These are phyloP conservation scores for Agapornis canus DNA, from an alignment of 2,797 vertebrate genomes.

Conservation along the genomic window DNA sequence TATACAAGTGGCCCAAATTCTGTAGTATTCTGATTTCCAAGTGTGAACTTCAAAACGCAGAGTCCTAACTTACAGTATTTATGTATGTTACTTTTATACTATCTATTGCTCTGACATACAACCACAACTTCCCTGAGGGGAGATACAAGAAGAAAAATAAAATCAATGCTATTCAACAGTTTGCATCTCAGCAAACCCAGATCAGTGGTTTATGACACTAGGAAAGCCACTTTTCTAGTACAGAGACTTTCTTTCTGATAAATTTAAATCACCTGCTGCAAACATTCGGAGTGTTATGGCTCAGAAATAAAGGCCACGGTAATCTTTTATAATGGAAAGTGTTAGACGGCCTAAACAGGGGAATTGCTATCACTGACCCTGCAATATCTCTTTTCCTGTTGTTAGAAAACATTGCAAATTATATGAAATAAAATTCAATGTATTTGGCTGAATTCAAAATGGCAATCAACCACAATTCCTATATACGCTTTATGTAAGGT, in stretches of 20 bases:
- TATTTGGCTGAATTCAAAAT: background rate
- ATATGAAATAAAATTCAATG: background rate
- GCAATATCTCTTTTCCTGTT: background rate
- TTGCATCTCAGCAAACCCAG: background rate
- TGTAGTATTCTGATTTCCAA: background rate
- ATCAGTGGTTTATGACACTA: background rate
- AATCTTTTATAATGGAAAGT: constrained; percentile 38
- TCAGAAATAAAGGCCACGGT: constrained; percentile 36
- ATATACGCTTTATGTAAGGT: background rate
- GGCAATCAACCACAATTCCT: background rate
- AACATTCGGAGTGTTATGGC: background rate
- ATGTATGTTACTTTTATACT: background rate
- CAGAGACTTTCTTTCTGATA: background rate
- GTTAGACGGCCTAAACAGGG: background rate
- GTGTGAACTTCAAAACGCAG: background rate
- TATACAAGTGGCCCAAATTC: background rate
- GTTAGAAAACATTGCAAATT: constrained; percentile 10
- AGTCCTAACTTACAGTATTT: background rate
- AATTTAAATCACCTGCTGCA: background rate
- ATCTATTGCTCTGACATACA: background rate
- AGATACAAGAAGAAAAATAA: background rate
- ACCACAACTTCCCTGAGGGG: background rate
- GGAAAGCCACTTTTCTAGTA: background rate
- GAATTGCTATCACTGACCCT: constrained; percentile 13
- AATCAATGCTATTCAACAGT: background rate